Percentiles rank a stretch among this genome's conserved stretches.
Evolutionary conservation across 1,140 invertebrate species (phyloP).

Genomic region (Calliphora vicina): DNA sequence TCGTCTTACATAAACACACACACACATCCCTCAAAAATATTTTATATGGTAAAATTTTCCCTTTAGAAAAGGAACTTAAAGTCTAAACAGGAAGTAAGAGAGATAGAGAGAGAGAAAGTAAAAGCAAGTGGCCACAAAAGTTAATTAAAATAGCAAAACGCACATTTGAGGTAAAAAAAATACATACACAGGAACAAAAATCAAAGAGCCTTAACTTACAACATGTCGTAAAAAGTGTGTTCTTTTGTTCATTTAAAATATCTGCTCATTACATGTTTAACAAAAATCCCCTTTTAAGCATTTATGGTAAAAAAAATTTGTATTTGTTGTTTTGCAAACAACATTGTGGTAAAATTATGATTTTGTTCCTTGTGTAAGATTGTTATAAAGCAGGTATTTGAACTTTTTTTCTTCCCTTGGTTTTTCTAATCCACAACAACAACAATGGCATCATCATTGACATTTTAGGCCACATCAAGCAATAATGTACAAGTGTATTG

Average conservation of each 20-base stretch:
- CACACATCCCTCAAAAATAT: not conserved
- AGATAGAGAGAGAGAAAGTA: not conserved
- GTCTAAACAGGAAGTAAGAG: not conserved
- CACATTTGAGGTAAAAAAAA: not conserved
- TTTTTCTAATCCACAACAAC: not conserved
- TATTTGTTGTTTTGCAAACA: not conserved
- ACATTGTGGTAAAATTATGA: not conserved
- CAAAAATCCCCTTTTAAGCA: too few relatives aligned
- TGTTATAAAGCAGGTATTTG: not conserved
- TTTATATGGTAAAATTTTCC: not conserved
- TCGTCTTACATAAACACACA: not conserved
- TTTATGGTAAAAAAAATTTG: not conserved
- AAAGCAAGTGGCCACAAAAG: slow-evolving; percentile 10
- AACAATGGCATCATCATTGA: not conserved
- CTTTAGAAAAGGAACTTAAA: not conserved
- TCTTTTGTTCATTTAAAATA: not conserved
- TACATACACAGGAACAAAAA: not conserved
- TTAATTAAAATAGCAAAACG: slow-evolving; percentile 34
- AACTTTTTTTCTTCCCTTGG: too few relatives aligned
- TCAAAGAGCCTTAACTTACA: not conserved
- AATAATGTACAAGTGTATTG: not conserved
- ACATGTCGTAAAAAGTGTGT: not conserved
- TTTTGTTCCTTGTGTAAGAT: not conserved
- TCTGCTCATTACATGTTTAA: not conserved
- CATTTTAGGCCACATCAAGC: not conserved